Evolutionary conservation across 2,888 invertebrate genomes (phyloP).

Genomic region (Ochlodes sylvanus): DNA sequence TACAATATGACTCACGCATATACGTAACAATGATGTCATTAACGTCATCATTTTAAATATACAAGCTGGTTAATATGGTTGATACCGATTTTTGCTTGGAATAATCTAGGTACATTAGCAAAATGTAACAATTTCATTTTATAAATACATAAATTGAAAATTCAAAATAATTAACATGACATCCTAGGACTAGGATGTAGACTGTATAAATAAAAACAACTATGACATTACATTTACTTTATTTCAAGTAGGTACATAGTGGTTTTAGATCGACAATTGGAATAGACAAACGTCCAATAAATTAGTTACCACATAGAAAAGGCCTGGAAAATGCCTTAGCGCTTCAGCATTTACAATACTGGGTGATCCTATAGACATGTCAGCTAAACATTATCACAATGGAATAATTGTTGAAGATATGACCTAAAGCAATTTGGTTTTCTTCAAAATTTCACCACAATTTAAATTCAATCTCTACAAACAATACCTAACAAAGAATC

Average conservation of each 20-base stretch:
- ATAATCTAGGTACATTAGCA: not conserved
- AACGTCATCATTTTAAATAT: too few species aligned
- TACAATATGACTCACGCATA: too few species aligned
- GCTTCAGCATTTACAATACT: slow-evolving; percentile 65
- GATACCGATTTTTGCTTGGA: too few species aligned
- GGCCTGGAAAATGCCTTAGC: slow-evolving; percentile 56
- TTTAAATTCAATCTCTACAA: slow-evolving; percentile 45
- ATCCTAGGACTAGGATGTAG: not conserved
- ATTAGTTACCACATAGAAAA: slow-evolving; percentile 69
- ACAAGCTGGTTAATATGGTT: too few species aligned
- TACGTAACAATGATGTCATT: too few species aligned
- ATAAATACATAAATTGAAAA: too few species aligned
- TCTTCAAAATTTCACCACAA: slow-evolving; percentile 60
- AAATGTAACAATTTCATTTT: not conserved
- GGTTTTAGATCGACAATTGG: slow-evolving; percentile 65
- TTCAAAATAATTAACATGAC: too few species aligned
- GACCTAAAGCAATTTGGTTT: slow-evolving; percentile 74
- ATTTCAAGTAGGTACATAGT: slow-evolving; percentile 69
- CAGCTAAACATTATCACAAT: slow-evolving; percentile 80
- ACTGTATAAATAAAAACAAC: slow-evolving; percentile 47
- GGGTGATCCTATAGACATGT: slow-evolving; percentile 64
- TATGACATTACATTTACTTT: slow-evolving; percentile 68
- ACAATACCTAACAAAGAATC: slow-evolving; percentile 36
- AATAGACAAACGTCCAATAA: slow-evolving; percentile 70
- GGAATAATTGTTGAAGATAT: slow-evolving; percentile 73